Evolutionary conservation across 2,113 vertebrate genomes (phyloP).

Genomic region (Brienomyrus longianalis): DNA sequence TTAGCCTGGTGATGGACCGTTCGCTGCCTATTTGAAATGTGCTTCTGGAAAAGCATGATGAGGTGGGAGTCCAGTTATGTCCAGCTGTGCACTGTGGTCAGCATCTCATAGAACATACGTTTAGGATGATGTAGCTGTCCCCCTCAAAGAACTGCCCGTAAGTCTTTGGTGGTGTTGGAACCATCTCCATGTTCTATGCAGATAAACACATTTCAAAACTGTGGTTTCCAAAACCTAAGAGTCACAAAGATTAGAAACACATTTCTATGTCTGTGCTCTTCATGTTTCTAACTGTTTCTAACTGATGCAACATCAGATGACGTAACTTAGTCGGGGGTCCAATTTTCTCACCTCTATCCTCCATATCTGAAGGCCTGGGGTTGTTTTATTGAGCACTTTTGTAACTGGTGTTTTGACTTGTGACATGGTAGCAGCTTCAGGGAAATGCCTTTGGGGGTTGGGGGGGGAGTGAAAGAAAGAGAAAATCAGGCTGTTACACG

Average conservation of each 20-base stretch:
- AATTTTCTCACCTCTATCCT: slow-evolving; percentile 68
- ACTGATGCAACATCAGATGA: not conserved
- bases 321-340: not conserved
- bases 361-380: slow-evolving; percentile 77
- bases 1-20: not conserved
- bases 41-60: not conserved
- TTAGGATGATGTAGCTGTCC: slow-evolving; percentile 73
- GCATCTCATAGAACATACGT: slow-evolving; percentile 53
- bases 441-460: slow-evolving; percentile 19
- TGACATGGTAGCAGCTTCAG: slow-evolving; percentile 56
- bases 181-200: slow-evolving; percentile 72
- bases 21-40: not conserved
- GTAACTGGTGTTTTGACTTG: slow-evolving; percentile 59
- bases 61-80: not conserved
- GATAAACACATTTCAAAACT: not conserved
- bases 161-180: slow-evolving; percentile 62
- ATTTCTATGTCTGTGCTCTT: not conserved
- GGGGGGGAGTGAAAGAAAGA: not conserved
- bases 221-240: not conserved
- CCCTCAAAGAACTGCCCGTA: slow-evolving; percentile 73
- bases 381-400: slow-evolving; percentile 70
- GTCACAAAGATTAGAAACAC: not conserved
- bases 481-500: not conserved
- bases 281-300: not conserved
- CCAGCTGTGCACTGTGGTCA: not conserved